Evolutionary conservation across 2,113 vertebrate genomes (phyloP).

Genomic region (Piaya cayana): DNA sequence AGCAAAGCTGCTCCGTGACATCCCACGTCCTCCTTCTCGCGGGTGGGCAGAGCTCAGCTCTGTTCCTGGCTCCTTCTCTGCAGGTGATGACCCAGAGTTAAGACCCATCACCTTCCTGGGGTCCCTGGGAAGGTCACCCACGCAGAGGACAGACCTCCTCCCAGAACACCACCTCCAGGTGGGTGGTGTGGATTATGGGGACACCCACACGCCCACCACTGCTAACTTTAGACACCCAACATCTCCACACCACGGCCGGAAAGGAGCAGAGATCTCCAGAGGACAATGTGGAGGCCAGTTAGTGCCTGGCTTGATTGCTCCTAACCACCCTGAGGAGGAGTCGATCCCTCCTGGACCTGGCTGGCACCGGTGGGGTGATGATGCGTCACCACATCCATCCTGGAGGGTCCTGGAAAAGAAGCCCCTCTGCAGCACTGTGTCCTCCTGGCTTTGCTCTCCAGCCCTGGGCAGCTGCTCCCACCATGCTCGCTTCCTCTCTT

Average conservation of each 20-base stretch:
- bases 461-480: not conserved
- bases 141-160: not conserved
- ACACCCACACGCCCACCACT: not conserved
- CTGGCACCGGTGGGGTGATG: not conserved
- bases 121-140: not conserved
- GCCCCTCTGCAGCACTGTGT: not conserved
- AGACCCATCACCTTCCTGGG: not conserved
- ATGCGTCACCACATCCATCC: not conserved
- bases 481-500: not conserved
- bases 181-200: not conserved
- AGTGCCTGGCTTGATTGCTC: not conserved
- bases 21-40: rapidly evolving
- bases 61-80: not conserved
- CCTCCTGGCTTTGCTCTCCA: not conserved
- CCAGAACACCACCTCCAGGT: not conserved
- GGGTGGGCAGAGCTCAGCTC: not conserved
- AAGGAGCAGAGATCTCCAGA: not conserved
- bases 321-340: not conserved
- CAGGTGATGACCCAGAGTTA: not conserved
- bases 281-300: not conserved
- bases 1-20: not conserved
- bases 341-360: not conserved
- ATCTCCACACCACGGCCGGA: rapidly evolving
- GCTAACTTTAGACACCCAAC: not conserved
- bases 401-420: not conserved